Percentiles rank a stretch among this genome's conserved stretches.
phyloP scores from a whole-genome alignment of 2,797 vertebrate species.

The Micrastur ruficollis region DNA sequence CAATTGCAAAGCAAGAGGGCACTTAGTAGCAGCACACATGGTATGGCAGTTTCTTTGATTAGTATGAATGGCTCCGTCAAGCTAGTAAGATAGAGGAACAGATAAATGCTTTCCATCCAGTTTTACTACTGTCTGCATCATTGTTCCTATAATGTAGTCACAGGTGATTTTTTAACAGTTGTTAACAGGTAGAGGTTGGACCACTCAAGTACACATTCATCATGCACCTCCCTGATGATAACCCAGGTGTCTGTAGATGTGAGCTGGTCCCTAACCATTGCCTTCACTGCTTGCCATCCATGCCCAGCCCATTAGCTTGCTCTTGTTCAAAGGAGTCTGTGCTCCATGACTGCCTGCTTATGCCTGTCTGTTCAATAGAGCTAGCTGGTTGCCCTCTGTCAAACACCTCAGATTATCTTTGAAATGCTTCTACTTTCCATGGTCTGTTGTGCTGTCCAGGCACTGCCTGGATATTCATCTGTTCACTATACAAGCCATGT shows the following conservation, averaged over 20 bases:
- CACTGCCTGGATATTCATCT: background rate
- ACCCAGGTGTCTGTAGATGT: background rate
- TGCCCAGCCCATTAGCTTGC: background rate
- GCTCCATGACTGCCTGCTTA: background rate
- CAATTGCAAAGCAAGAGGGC: background rate
- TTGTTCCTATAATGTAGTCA: background rate
- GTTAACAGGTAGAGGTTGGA: background rate
- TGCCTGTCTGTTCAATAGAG: background rate
- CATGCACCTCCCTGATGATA: background rate
- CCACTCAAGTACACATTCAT: background rate
- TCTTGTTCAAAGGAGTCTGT: background rate
- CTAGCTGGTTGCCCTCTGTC: background rate
- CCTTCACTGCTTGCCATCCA: background rate
- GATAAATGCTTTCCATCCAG: background rate
- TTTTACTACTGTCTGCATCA: background rate
- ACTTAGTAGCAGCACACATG: background rate
- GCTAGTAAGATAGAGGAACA: background rate
- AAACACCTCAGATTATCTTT: background rate
- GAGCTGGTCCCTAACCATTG: background rate
- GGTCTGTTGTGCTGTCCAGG: background rate
- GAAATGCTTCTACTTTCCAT: background rate
- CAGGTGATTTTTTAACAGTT: background rate
- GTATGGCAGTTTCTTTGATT: background rate
- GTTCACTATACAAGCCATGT: background rate
- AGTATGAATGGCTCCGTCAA: background rate